A percentile compares a stretch with the other conserved stretches of the same genome.
Evolutionary conservation across 2,797 vertebrate species (phyloP).

Genomic region (Galaxias olidus): DNA sequence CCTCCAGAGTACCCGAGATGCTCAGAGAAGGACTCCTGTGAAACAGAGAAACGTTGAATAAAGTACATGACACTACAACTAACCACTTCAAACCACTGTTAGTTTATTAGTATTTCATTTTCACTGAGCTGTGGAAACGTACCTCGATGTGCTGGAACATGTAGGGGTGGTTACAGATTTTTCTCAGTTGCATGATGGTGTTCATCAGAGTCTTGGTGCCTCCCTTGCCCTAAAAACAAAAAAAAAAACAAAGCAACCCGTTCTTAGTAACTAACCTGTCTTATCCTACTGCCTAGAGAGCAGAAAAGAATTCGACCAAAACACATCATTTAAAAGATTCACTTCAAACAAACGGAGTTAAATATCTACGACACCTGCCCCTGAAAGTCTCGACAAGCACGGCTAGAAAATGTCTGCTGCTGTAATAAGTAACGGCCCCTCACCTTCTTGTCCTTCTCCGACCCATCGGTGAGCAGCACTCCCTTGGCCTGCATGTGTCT

Average conservation of each 20-base stretch:
- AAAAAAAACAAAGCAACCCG: not conserved
- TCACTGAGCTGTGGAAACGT: not conserved
- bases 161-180: conserved; percentile 98
- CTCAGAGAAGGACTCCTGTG: conserved; percentile 95
- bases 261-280: not conserved
- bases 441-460: conserved; percentile 90
- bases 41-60: conserved; percentile 12
- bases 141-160: conserved; percentile 97
- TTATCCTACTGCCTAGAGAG: not conserved
- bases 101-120: too few relatives aligned
- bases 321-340: too few relatives aligned
- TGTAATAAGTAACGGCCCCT: not conserved
- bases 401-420: too few relatives aligned
- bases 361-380: too few relatives aligned
- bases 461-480: conserved; percentile 84
- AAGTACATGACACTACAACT: not conserved
- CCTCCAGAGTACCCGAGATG: conserved; percentile 92
- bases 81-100: not conserved
- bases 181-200: conserved; percentile 97
- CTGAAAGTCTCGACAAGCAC: not conserved
- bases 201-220: conserved; percentile 98
- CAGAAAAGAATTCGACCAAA: not conserved
- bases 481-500: conserved; percentile 90
- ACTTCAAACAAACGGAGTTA: too few relatives aligned
- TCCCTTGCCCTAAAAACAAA: conserved; percentile 85